Conservation (phyloP, 2,888 invertebrate genomes). For the Enchytraeus crypticus region DNA sequence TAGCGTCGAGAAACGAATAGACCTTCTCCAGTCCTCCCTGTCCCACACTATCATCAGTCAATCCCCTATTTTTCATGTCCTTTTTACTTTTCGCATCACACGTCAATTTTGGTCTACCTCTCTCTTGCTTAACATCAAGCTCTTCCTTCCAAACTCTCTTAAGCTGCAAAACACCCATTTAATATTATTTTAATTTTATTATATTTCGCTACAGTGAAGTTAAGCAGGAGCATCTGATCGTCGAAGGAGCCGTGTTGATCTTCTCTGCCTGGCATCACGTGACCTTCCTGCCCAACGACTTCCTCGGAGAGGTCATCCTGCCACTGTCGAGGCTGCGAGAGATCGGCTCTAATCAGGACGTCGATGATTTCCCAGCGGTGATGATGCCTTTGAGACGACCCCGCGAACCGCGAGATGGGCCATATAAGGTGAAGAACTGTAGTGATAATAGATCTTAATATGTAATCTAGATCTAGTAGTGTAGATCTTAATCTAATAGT, state of each 20-base stretch:
- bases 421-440: conserved; percentile 31
- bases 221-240: conserved; percentile 29
- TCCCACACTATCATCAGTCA: too few relatives aligned
- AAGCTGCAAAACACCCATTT: too few relatives aligned
- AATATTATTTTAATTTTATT: not conserved
- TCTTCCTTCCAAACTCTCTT: too few relatives aligned
- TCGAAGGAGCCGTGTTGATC: conserved; percentile 32
- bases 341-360: conserved; percentile 28
- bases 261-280: conserved; percentile 38
- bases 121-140: too few relatives aligned
- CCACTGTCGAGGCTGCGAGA: conserved; percentile 29
- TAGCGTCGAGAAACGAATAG: too few relatives aligned
- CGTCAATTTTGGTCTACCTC: too few relatives aligned
- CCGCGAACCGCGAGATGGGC: conserved; percentile 25
- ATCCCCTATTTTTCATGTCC: too few relatives aligned
- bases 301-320: conserved; percentile 39
- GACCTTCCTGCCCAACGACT: conserved; percentile 35
- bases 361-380: conserved; percentile 34
- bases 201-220: conserved; percentile 13
- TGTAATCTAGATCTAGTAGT: not conserved
- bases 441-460: not conserved
- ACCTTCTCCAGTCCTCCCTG: too few relatives aligned
- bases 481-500: too few relatives aligned
- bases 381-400: conserved; percentile 39
- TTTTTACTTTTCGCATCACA: too few relatives aligned